A percentile compares a stretch with the other conserved stretches of the same genome.
These are phyloP conservation scores for Melanerpes aurifrons DNA, from an alignment of 2,113 vertebrate species.

Conservation along the genomic window DNA sequence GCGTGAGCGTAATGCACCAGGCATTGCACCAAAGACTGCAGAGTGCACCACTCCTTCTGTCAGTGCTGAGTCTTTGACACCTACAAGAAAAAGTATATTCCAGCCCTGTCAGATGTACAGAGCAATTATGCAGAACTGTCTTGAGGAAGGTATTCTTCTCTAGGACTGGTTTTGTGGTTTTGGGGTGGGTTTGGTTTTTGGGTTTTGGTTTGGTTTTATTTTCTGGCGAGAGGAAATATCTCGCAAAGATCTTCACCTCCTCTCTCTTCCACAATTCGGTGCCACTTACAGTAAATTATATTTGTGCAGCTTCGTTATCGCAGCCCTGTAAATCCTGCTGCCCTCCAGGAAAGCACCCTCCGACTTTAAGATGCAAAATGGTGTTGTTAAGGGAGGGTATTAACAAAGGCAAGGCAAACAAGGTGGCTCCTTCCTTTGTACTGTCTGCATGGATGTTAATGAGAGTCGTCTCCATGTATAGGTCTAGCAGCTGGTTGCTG, in stretches of 20 bases:
- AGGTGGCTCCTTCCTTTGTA: constrained; percentile 30
- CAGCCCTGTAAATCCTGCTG: not conserved
- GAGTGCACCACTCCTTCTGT: constrained; percentile 38
- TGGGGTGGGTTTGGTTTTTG: not conserved
- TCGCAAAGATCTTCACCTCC: constrained; percentile 32
- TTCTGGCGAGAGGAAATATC: not conserved
- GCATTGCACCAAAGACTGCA: constrained; percentile 68
- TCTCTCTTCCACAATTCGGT: not conserved
- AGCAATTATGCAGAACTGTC: constrained; percentile 36
- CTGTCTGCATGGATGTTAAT: constrained; percentile 41
- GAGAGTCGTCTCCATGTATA: constrained; percentile 3
- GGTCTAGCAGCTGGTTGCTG: constrained; percentile 35
- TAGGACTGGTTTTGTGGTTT: not conserved
- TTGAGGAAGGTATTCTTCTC: constrained; percentile 21
- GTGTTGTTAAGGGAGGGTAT: not conserved
- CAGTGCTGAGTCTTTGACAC: constrained; percentile 39
- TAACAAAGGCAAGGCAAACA: constrained; percentile 43
- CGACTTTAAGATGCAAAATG: not conserved
- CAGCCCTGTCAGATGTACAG: constrained; percentile 26
- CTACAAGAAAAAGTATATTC: constrained; percentile 24
- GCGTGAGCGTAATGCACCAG: constrained; percentile 45
- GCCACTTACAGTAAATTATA: constrained; percentile 32
- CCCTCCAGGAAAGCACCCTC: not conserved
- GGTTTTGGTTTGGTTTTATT: not conserved
- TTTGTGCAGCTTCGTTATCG: constrained; percentile 17